Evolutionary conservation across 2,888 invertebrate genomes (phyloP).

Genomic region (Rhogogaster chlorosoma): DNA sequence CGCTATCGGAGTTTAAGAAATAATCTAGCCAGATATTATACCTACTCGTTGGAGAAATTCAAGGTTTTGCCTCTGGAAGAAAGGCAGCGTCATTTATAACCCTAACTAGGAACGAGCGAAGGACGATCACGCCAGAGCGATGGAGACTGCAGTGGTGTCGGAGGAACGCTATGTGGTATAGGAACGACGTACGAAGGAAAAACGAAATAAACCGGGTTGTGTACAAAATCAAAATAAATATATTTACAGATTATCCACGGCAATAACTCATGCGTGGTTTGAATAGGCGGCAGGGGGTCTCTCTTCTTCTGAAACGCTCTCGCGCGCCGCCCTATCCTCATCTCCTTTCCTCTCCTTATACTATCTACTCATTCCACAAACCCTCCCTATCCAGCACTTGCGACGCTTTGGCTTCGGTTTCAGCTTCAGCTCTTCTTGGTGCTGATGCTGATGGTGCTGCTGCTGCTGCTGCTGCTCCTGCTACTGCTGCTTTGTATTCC

Average conservation of each 20-base stretch:
- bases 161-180: background rate
- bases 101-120: conserved; percentile 62
- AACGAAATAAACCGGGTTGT: conserved; percentile 68
- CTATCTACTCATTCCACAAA: conserved; percentile 55
- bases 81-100: conserved; percentile 64
- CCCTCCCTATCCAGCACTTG: conserved; percentile 51
- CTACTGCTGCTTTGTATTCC: conserved; percentile 75
- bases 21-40: background rate
- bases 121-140: conserved; percentile 13
- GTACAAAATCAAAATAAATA: conserved; percentile 76
- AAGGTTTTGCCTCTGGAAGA: background rate
- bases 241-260: conserved; percentile 76
- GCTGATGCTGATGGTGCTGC: conserved; percentile 58
- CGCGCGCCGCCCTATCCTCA: conserved; percentile 54
- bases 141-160: background rate
- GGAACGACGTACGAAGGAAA: conserved; percentile 46
- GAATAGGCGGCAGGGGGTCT: conserved; percentile 76
- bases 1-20: background rate
- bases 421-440: conserved; percentile 42
- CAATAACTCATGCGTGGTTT: conserved; percentile 75
- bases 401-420: conserved; percentile 41
- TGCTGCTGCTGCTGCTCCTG: conserved; percentile 63
- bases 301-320: conserved; percentile 60
- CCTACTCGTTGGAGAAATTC: background rate
- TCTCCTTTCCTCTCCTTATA: conserved; percentile 56